A percentile compares a stretch with the other conserved stretches of the same genome.
Conservation (phyloP, 2,797 vertebrate species). For the Mormyrus proboscirostris region DNA sequence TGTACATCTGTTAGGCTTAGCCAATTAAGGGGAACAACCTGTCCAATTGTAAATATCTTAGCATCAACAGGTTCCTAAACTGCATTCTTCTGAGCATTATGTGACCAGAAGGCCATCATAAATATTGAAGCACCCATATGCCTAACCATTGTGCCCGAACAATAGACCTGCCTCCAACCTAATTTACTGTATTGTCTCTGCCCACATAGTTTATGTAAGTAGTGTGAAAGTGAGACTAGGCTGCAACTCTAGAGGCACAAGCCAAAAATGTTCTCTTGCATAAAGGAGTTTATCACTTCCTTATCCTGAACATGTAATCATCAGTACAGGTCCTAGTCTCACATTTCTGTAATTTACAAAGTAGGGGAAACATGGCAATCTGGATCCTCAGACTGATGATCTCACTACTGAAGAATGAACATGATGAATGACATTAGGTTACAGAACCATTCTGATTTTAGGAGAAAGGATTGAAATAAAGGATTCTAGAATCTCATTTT, state of each 20-base stretch:
- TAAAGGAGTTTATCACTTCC: slow-evolving; percentile 37
- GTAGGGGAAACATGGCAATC: slow-evolving; percentile 10
- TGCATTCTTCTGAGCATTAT: slow-evolving; percentile 26
- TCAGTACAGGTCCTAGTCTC: slow-evolving; percentile 30
- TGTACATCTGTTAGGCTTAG: slow-evolving; percentile 21
- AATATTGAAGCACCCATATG: slow-evolving; percentile 7
- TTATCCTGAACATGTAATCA: slow-evolving; percentile 36
- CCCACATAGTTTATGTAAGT: slow-evolving; percentile 39
- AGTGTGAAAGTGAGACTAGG: slow-evolving; percentile 48
- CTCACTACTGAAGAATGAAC: neutral
- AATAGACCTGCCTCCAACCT: slow-evolving; percentile 35
- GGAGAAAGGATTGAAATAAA: neutral
- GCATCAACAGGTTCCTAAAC: slow-evolving; percentile 12
- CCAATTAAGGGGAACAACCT: slow-evolving; percentile 31
- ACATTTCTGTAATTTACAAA: slow-evolving; percentile 39
- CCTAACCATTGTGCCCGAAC: slow-evolving; percentile 35
- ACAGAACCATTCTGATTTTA: neutral
- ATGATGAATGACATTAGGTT: neutral
- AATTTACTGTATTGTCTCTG: slow-evolving; percentile 40
- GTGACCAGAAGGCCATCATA: slow-evolving; percentile 26
- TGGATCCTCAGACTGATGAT: neutral
- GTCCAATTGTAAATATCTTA: slow-evolving; percentile 27
- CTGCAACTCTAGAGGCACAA: slow-evolving; percentile 52
- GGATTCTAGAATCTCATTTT: neutral
- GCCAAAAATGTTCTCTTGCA: slow-evolving; percentile 32